These are phyloP conservation scores for Crematogaster levior DNA, from an alignment of 2,888 invertebrate species.

Conservation along the genomic window DNA sequence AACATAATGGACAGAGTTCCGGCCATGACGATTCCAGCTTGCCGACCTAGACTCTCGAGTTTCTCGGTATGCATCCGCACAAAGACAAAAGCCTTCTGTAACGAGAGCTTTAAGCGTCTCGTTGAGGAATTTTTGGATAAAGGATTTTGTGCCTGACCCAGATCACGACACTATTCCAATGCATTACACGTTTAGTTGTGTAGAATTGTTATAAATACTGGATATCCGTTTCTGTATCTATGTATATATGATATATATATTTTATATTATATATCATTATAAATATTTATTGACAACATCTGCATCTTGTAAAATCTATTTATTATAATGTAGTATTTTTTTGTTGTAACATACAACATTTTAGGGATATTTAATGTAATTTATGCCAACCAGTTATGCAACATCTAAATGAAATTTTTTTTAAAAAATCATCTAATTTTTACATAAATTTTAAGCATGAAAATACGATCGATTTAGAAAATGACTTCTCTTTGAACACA, in stretches of 20 bases:
- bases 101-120: conserved; percentile 33
- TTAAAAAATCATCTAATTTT: neutral
- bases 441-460: neutral
- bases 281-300: neutral
- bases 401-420: neutral
- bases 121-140: conserved; percentile 20
- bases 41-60: conserved; percentile 15
- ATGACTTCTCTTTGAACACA: neutral
- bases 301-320: neutral
- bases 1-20: conserved; percentile 64
- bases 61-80: conserved; percentile 32
- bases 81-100: neutral
- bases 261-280: too few relatives aligned
- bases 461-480: neutral
- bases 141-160: neutral
- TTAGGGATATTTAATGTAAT: neutral
- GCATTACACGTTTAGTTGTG: neutral
- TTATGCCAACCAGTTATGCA: neutral
- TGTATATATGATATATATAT: too few relatives aligned
- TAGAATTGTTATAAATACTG: neutral
- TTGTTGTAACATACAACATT: neutral
- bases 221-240: neutral
- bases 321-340: neutral
- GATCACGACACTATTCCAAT: neutral
- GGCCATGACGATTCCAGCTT: conserved; percentile 42